Base-by-base conservation (phyloP, 1,140 invertebrate species). In the Drosophila suzukii region DNA sequence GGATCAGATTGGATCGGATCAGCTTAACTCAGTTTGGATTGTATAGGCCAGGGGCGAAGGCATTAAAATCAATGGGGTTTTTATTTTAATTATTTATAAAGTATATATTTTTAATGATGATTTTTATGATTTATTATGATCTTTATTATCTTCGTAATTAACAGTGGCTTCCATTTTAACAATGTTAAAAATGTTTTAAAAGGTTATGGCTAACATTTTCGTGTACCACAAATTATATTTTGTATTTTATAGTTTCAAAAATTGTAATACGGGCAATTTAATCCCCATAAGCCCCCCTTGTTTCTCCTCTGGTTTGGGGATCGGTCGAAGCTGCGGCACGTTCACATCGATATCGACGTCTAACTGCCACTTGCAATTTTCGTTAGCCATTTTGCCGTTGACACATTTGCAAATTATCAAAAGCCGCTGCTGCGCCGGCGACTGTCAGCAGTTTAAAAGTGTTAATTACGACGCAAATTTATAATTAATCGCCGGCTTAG, bases 391-490 rank as follows among this genome's bases (percentile, higher is more conserved):
- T 86, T 88, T 88, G 82, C 66, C 73, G 83, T 88, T 86, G 82
- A 86, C 82, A 86, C 82, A 86, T 83, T 86, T 86, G 82, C 83
- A 83, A 86, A 88, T 86, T 88, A 86, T 88, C 75, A 86, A 85
- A 78, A 66, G 41, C 53, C 53, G 70, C 66, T 60, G 59, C 58
- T 50, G 38, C 49, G 46, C 73, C 72, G 56, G 61, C 46, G 58
- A 61, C 70, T 54, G 71, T 43, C 71, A 53, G 53, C 83, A 80
- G 79, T 80, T 88, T 89, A 89, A 88, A 71, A 88, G 83, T 88
- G 83, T 88, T 88, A 88, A 88, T 88, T 89, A 88, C 84, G 84
- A 88, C 76, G 84, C 84, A 88, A 89, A 88, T 88, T 88, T 88
- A 88, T 88, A 88, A 88, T 88, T 88, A 86, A 86, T 88, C 84